phyloP scores from a whole-genome alignment of 2,113 vertebrate genomes.

The Butorides virescens region DNA sequence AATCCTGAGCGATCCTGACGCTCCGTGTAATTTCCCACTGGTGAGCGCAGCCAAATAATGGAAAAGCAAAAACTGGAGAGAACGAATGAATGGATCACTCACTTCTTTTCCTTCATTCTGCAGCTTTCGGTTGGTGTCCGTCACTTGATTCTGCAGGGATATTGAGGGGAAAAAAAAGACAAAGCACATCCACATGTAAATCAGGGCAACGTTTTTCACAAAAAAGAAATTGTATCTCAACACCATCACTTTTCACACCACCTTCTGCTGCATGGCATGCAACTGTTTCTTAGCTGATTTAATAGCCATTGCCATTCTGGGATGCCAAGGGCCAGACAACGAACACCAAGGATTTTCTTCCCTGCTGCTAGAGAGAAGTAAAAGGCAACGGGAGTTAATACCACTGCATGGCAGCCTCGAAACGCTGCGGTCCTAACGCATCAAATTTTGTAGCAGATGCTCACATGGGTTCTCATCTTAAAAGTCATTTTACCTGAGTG shows the following conservation, averaged over 20 bases:
- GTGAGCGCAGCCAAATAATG: rapidly evolving
- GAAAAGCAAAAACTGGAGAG: background rate
- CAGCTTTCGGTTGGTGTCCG: conserved; percentile 88
- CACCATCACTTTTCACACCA: background rate
- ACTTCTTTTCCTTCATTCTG: conserved; percentile 91
- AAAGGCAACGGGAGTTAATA: background rate
- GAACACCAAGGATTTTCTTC: background rate
- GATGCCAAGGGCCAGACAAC: background rate
- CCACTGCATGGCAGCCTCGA: rapidly evolving
- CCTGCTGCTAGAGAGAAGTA: background rate
- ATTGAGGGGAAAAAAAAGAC: background rate
- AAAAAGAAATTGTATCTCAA: rapidly evolving
- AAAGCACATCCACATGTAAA: background rate
- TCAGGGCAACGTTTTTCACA: rapidly evolving
- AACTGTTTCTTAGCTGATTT: background rate
- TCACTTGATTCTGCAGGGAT: conserved; percentile 89
- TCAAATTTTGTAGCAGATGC: background rate
- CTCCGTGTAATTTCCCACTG: background rate
- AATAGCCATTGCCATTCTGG: background rate
- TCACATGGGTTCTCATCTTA: background rate
- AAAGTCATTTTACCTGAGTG: background rate
- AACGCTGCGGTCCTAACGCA: background rate
- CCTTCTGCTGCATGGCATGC: rapidly evolving
- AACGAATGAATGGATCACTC: background rate
- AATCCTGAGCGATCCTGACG: background rate